Evolutionary conservation across 2,797 vertebrate species (phyloP), one percentile per base, ranked within the genome.

Genomic region (Ptychadena robeensis): DNA sequence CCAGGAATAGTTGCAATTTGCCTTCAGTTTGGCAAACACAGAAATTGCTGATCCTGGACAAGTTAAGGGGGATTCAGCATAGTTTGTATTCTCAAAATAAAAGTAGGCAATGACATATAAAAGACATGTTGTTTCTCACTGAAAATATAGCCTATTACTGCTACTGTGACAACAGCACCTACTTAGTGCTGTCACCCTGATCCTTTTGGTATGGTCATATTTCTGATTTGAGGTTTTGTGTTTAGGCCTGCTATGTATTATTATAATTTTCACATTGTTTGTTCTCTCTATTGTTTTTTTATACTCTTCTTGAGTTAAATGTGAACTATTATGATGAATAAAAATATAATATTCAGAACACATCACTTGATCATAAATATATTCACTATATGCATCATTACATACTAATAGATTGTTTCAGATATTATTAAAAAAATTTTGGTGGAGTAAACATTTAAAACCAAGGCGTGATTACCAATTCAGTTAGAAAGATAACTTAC

Each of bases 401-500:
- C 12, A 73, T 57, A 73, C 53, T 53, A 27, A 67, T 34, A 44
- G 25, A 78, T 53, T 61, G 48, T 66, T 71, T 63, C 9, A 66
- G 65, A 53, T 70, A 65, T n/a, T 6, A 7, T 22, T n/a, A 6
- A 53, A 22, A 5, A 53, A 18, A 1, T 53, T 53, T 22, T 15
- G 5, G 5, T 48, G 5, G 15, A 48, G 69, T 80, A 44, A 80
- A 68, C 44, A 79, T 73, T 74, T 80, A 44, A 84, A 64, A 14
- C 35, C 68, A 79, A 73, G n/a, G 64, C 28, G 30, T 66, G 27
- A 12, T 32, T 44, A 68, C 48, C 34, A n/a, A 35, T 67, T 61
- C 34, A 74, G 70, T 84, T 70, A 74, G 64, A 63, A 80, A 80
- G 28, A 84, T 80, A 80, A 80, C 71, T 80, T 79, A 83, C 44